Base-by-base conservation (phyloP, 2,797 vertebrate species). In the Labroides dimidiatus region DNA sequence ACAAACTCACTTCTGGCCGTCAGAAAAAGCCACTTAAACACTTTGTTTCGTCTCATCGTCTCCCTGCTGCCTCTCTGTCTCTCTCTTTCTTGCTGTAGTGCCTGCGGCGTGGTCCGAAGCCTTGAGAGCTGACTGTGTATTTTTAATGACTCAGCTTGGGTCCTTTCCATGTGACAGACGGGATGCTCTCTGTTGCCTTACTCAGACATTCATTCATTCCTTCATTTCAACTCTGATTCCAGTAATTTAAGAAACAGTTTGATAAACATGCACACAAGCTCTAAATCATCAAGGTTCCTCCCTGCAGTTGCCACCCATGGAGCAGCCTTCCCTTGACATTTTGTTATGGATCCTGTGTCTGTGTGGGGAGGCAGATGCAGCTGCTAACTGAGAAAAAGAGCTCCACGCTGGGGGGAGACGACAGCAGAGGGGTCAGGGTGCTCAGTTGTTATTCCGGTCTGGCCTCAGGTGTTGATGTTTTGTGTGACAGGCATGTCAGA, bases 271-370 rank as follows among this genome's bases (percentile, higher is more conserved):
- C 61, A 62, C 20, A 16, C 41, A 65, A 36, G 64, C 45, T 68
- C 55, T 62, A 68, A 71, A 69, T 77, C 62, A 64, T 45, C 57
- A 24, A 62, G 48, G 53, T 9, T 13, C 21, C 65, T 44, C 23
- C 75, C 30, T 63, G 59, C 61, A 61, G 64, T 49, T 21, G 24
- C 45, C 53, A 30, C 69, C 76, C 6, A 13, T 57, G 39, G 72
- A 75, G 67, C 62, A 67, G 80, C 73, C 78, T 87, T 65, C 75
- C 30, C 37, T 75, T 84, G 86, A 89, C 86, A 82, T 87, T 84
- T 87, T 74, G 80, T 67, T 72, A 79, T 76, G 75, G 80, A 82
- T 89, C 64, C 68, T 73, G 62, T 50, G 64, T 60, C 64, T 59
- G 57, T 36, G 54, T 36, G 72, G 64, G 64, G 80, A 83, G 77